Base-by-base conservation (phyloP, 1,140 invertebrate genomes). In the Leptonema lineaticorne region DNA sequence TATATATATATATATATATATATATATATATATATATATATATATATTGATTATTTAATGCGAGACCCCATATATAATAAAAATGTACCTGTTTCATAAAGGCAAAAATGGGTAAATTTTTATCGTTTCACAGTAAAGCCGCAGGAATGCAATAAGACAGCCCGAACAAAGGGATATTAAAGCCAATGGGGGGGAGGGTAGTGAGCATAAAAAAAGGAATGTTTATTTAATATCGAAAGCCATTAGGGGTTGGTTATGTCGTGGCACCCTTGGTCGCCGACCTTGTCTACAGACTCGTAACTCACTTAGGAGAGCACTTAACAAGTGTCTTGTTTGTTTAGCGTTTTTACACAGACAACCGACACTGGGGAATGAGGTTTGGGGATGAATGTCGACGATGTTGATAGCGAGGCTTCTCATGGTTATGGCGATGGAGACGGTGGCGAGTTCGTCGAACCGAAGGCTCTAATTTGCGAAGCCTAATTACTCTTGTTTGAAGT, bases 241-340 rank as follows among this genome's bases (percentile, higher is more conserved):
- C 37, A 41, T 41, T 41, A 41, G 2, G 9, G 37, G 11, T 9
- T 2, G 11, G 9, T 33, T 6, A 5, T 33, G 11, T 5, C 30
- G 30, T 6, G n/a, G 30, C 11, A 33, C 30, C 30, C 30, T 41
- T 41, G 37, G 37, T 2, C 37, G 9, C 11, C 37, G 37, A 41
- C 37, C 37, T 41, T 41, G 37, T 41, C 37, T 41, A 16, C 37
- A 41, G 37, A n/a, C 37, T 9, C 16, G 37, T 41, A 41, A 41
- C 37, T 41, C 37, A 41, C 37, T 41, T 41, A 41, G 11, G 30
- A 33, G 37, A 41, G 37, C 37, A 41, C 37, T 41, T 41, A 41
- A 41, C 37, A 41, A 41, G 37, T 41, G 37, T 41, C 37, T 41
- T 41, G 37, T 41, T 41, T 41, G 37, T 41, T 41, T 41, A 41